These are phyloP conservation scores for Valencia hispanica DNA, from an alignment of 2,797 vertebrate species.

Conservation along the genomic window DNA sequence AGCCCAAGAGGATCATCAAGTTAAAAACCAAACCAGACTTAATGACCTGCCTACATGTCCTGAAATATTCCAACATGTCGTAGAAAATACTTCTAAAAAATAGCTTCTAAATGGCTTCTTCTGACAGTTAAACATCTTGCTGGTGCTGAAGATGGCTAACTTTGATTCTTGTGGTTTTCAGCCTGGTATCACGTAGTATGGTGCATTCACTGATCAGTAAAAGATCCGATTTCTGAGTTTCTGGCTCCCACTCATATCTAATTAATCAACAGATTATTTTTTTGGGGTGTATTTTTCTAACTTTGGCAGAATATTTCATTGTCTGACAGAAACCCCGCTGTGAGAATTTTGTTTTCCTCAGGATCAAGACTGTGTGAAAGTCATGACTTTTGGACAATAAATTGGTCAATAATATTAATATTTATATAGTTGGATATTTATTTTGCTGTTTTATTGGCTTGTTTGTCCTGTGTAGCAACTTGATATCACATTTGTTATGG, in stretches of 20 bases:
- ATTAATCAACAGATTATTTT: neutral
- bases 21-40: neutral
- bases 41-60: neutral
- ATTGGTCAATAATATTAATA: neutral
- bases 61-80: neutral
- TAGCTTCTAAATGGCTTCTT: neutral
- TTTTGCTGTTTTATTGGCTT: neutral
- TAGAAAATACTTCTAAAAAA: neutral
- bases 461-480: neutral
- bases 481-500: neutral
- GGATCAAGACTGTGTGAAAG: neutral
- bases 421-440: neutral
- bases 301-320: neutral
- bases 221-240: neutral
- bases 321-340: neutral
- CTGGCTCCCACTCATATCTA: neutral
- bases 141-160: neutral
- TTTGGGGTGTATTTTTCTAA: neutral
- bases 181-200: neutral
- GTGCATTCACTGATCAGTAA: neutral
- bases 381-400: neutral
- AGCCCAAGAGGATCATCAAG: neutral
- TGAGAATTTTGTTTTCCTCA: neutral
- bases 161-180: no score
- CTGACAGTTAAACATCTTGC: neutral